Evolutionary conservation across 1,140 invertebrate genomes (phyloP).

Genomic region (Camponotus pennsylvanicus): DNA sequence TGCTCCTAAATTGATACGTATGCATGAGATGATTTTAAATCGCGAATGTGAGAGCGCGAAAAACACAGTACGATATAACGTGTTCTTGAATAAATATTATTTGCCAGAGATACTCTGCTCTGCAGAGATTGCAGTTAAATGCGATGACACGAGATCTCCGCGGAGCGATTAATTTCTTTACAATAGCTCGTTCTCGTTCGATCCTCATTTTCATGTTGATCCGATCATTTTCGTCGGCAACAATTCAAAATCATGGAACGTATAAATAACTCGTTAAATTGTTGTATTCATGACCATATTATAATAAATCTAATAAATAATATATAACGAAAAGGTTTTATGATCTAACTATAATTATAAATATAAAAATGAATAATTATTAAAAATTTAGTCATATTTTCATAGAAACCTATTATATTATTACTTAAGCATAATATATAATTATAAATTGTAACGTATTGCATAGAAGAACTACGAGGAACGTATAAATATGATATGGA

Average conservation of each 20-base stretch:
- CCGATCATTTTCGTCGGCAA: constrained; percentile 24
- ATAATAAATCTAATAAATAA: constrained; percentile 6
- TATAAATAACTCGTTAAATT: constrained; percentile 16
- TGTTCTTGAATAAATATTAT: constrained; percentile 2
- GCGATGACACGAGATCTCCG: constrained; percentile 27
- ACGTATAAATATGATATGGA: background rate
- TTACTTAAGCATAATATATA: background rate
- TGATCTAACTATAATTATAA: too few species aligned
- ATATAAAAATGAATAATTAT: too few species aligned
- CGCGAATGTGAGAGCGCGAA: background rate
- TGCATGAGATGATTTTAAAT: background rate
- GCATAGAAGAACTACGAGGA: background rate
- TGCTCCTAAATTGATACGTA: background rate
- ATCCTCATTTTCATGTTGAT: background rate
- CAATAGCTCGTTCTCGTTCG: background rate
- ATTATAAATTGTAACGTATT: background rate
- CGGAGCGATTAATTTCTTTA: constrained; percentile 43
- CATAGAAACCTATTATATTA: background rate
- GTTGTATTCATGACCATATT: background rate
- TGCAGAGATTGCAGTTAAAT: constrained; percentile 41
- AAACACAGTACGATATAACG: constrained; percentile 12
- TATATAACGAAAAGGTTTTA: background rate
- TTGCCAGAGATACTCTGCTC: background rate
- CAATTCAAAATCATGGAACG: constrained; percentile 25
- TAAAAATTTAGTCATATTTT: background rate